Evolutionary conservation across 2,797 vertebrate species (phyloP).

Genomic region (Sebastes melanostomus): DNA sequence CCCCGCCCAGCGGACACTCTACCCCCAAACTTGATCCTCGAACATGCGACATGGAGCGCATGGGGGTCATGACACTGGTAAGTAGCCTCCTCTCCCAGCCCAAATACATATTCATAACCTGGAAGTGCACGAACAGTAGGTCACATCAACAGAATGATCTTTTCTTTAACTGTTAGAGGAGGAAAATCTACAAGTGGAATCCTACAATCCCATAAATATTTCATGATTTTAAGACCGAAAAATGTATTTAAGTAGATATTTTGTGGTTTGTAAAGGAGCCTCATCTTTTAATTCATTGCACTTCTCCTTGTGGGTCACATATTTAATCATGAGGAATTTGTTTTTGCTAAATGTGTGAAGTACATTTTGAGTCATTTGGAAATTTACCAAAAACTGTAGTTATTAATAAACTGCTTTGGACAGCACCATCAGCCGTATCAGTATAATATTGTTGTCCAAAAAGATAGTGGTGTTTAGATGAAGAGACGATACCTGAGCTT

Average conservation of each 20-base stretch:
- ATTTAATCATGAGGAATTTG: background rate
- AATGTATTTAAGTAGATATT: background rate
- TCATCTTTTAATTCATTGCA: background rate
- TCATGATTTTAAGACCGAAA: background rate
- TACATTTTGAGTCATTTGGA: background rate
- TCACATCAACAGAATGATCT: background rate
- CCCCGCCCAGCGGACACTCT: slow-evolving; percentile 96
- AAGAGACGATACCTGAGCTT: background rate
- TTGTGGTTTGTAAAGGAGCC: background rate
- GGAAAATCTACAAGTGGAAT: too few relatives aligned
- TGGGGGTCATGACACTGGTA: slow-evolving; percentile 99
- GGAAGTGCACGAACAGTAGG: background rate
- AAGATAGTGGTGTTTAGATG: background rate
- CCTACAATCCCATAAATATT: background rate
- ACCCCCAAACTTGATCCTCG: slow-evolving; percentile 96
- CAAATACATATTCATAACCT: background rate
- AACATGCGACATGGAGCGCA: slow-evolving; percentile 96
- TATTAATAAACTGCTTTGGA: too few relatives aligned
- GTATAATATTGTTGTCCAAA: too few relatives aligned
- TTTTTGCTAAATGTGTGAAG: too few relatives aligned
- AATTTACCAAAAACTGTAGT: too few relatives aligned
- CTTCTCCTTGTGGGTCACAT: background rate
- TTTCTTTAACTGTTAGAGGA: background rate
- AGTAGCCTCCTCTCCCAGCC: background rate
- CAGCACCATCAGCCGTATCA: too few relatives aligned